A percentile compares a stretch with the other conserved stretches of the same genome.
Evolutionary conservation across 2,113 vertebrate species (phyloP).

Genomic region (Rhea americana): DNA sequence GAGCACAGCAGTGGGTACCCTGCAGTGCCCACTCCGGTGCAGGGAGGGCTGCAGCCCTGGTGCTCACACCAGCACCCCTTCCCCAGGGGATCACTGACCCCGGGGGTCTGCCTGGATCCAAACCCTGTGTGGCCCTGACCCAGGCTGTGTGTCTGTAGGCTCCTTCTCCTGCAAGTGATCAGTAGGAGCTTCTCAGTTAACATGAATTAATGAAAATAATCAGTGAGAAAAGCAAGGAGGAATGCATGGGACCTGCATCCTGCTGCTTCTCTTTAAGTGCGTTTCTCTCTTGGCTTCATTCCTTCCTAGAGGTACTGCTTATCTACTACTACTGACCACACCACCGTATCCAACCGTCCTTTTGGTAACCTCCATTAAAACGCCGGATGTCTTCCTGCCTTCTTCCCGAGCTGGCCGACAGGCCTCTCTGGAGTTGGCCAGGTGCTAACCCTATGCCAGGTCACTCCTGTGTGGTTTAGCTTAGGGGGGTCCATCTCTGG

Average conservation of each 20-base stretch:
- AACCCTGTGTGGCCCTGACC: no score
- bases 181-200: background rate
- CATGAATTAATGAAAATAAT: background rate
- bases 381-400: background rate
- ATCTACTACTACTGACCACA: background rate
- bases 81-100: no score
- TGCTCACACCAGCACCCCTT: no score
- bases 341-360: fast-evolving
- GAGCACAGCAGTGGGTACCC: background rate
- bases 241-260: background rate
- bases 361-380: background rate
- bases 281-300: background rate
- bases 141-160: no score
- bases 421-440: background rate
- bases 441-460: background rate
- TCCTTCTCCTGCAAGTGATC: background rate
- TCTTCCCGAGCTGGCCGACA: background rate
- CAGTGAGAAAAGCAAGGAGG: background rate
- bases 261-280: background rate
- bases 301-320: background rate
- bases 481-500: no score
- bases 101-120: no score
- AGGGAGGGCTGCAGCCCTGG: no score
- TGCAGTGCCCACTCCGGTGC: background rate
- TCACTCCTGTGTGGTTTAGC: background rate